Evolutionary conservation across 1,140 invertebrate species (phyloP).

Genomic region (Oedothorax gibbosus): DNA sequence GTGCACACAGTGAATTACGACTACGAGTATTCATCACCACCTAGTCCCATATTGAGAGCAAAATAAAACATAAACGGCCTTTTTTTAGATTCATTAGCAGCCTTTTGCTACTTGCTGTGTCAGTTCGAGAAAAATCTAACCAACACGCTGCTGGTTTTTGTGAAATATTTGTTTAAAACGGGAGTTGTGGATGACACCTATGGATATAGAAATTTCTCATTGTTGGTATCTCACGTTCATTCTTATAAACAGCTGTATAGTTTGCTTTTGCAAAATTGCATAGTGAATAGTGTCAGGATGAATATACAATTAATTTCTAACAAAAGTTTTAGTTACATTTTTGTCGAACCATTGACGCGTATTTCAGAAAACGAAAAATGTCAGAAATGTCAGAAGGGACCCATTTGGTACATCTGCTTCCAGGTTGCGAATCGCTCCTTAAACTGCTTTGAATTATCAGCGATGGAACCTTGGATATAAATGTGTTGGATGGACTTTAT

Average conservation of each 20-base stretch:
- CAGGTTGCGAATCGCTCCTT: background rate
- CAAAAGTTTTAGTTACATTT: slow-evolving; percentile 7
- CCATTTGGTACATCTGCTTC: slow-evolving; percentile 30
- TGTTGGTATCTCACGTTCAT: background rate
- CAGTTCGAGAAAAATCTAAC: no score
- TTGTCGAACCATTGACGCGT: background rate
- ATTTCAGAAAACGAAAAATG: slow-evolving; percentile 48
- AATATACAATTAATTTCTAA: background rate
- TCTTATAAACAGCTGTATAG: background rate
- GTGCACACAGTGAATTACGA: slow-evolving; percentile 44
- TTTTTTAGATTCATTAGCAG: background rate
- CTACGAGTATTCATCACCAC: slow-evolving; percentile 36
- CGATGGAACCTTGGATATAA: no score
- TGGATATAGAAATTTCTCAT: background rate
- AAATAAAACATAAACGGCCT: background rate
- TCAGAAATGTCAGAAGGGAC: slow-evolving; percentile 7
- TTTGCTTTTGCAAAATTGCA: no score
- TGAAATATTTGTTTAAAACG: no score
- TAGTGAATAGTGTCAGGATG: no score
- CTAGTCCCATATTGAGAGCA: slow-evolving; percentile 25
- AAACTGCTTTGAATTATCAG: background rate
- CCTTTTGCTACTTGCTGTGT: background rate
- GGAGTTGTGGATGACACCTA: background rate
- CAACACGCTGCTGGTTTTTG: no score
- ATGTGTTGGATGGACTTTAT: no score